Conservation (phyloP, 2,888 invertebrate genomes). For the Dryobotodes eremita region DNA sequence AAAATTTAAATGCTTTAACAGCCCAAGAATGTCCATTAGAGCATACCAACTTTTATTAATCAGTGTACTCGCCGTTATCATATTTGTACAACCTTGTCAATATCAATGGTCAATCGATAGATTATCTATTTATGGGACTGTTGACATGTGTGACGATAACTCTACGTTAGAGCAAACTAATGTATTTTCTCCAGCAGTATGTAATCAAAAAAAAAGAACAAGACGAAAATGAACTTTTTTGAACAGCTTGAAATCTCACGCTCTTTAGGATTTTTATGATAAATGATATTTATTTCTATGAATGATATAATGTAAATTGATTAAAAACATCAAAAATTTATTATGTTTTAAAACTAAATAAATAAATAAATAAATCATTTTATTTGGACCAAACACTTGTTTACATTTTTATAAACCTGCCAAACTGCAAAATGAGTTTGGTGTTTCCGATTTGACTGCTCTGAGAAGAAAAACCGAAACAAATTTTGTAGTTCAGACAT, state of each 20-base stretch:
- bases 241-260: neutral
- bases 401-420: too few relatives aligned
- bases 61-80: constrained; percentile 3
- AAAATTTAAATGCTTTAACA: neutral
- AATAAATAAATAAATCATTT: too few relatives aligned
- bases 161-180: neutral
- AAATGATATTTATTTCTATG: too few relatives aligned
- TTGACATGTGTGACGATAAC: constrained; percentile 3
- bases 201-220: neutral
- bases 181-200: neutral
- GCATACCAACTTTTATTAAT: neutral
- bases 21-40: neutral
- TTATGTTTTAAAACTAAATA: too few relatives aligned
- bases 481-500: too few relatives aligned
- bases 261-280: too few relatives aligned
- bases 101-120: constrained; percentile 32
- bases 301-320: too few relatives aligned
- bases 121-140: neutral
- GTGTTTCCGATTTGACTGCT: too few relatives aligned
- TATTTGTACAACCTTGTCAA: neutral
- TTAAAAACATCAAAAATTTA: too few relatives aligned
- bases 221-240: neutral
- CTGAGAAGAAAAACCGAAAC: too few relatives aligned
- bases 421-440: too few relatives aligned
- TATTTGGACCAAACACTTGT: too few relatives aligned